phyloP scores from a whole-genome alignment of 2,888 invertebrate species.

The Dioctria linearis region DNA sequence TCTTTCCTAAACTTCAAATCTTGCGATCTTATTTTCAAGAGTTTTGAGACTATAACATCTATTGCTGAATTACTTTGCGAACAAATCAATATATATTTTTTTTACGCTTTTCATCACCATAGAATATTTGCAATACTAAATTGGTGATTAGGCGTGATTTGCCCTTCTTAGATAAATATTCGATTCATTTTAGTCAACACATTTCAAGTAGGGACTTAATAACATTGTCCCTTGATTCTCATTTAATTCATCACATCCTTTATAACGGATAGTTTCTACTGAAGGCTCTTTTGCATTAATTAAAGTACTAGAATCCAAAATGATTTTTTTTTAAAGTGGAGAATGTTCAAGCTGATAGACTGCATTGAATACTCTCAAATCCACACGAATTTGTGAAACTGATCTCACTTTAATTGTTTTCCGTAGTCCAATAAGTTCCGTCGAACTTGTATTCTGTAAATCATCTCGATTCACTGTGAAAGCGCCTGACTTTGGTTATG shows the following conservation, averaged over 20 bases:
- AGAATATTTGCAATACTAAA: conserved; percentile 80
- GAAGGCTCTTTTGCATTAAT: conserved; percentile 24
- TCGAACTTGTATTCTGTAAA: background rate
- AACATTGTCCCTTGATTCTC: conserved; percentile 78
- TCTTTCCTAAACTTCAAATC: conserved; percentile 76
- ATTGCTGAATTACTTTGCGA: conserved; percentile 91
- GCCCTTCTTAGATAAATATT: conserved; percentile 87
- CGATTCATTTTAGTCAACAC: conserved; percentile 71
- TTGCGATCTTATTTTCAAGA: conserved; percentile 74
- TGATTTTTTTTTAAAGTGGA: conserved; percentile 74
- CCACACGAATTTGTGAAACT: conserved; percentile 69
- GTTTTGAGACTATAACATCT: conserved; percentile 81
- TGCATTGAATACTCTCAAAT: conserved; percentile 76
- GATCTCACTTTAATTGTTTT: conserved; percentile 46
- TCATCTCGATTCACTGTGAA: too few relatives aligned
- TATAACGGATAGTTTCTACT: conserved; percentile 60
- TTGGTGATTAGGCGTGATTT: conserved; percentile 86
- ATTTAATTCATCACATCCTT: conserved; percentile 73
- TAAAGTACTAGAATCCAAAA: conserved; percentile 73
- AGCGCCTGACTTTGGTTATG: too few relatives aligned
- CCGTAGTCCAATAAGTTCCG: background rate
- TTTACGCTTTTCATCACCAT: conserved; percentile 70
- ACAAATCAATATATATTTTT: conserved; percentile 81
- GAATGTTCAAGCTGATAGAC: conserved; percentile 76
- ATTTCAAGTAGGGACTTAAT: conserved; percentile 71